A percentile compares a stretch with the other conserved stretches of the same genome.
These are phyloP conservation scores for Mus musculus DNA, from an alignment of 2,113 vertebrate genomes.

Conservation along the genomic window GRCm39 chr2:126606501-126607000, in stretches of 20 bases:
- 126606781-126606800: background rate
- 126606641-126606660: background rate
- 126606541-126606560: background rate
- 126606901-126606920: too few species aligned
- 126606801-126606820: background rate
- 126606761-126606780: background rate
- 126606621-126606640: background rate
- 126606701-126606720: too few species aligned
- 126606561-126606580: background rate
- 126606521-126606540: background rate
- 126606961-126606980: too few species aligned
- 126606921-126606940: too few species aligned
- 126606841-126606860: background rate
- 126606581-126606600: background rate
- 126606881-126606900: background rate
- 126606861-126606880: background rate
- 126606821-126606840: background rate
- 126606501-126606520: background rate
- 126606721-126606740: background rate
- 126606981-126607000: too few species aligned
- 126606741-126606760: background rate
- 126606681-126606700: background rate
- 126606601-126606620: background rate
- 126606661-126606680: background rate
- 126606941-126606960: too few species aligned